Percentiles rank a stretch among this genome's conserved stretches.
phyloP scores from a whole-genome alignment of 2,888 invertebrate genomes.

The Drosophila birchii region DNA sequence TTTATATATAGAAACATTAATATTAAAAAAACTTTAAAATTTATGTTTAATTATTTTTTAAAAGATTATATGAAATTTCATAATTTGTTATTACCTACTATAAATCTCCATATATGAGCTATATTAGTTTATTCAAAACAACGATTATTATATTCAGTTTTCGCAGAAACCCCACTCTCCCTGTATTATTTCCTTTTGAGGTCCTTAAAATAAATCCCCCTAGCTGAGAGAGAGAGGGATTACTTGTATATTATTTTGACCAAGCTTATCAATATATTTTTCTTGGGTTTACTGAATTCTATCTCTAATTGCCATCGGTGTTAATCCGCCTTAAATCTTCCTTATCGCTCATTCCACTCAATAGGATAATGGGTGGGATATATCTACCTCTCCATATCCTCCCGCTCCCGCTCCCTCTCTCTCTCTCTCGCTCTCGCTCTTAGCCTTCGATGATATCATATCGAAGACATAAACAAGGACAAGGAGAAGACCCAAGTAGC shows the following conservation, averaged over 20 bases:
- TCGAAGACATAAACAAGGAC: conserved; percentile 4
- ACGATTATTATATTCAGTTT: background rate
- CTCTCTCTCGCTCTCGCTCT: background rate
- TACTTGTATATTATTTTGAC: conserved; percentile 1
- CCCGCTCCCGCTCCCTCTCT: background rate
- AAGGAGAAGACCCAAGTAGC: background rate
- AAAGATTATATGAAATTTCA: background rate
- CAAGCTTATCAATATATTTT: background rate
- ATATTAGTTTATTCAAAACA: background rate
- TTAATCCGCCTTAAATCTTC: conserved; percentile 10
- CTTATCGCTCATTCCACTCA: conserved; percentile 13
- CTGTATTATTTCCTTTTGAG: background rate
- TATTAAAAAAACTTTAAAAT: no score
- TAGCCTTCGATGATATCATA: conserved; percentile 8
- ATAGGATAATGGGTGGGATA: conserved; percentile 3
- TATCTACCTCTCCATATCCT: no score
- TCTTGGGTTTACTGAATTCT: background rate
- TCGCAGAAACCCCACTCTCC: background rate
- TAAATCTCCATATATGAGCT: background rate
- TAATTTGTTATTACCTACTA: background rate
- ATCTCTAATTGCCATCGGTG: conserved; percentile 11
- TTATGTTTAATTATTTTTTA: no score
- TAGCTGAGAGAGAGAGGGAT: background rate
- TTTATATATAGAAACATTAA: background rate
- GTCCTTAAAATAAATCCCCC: conserved; percentile 1